These are phyloP conservation scores for Montipora efflorescens DNA, from an alignment of 64 coral and sea anemone species.

Conservation along the genomic window DNA sequence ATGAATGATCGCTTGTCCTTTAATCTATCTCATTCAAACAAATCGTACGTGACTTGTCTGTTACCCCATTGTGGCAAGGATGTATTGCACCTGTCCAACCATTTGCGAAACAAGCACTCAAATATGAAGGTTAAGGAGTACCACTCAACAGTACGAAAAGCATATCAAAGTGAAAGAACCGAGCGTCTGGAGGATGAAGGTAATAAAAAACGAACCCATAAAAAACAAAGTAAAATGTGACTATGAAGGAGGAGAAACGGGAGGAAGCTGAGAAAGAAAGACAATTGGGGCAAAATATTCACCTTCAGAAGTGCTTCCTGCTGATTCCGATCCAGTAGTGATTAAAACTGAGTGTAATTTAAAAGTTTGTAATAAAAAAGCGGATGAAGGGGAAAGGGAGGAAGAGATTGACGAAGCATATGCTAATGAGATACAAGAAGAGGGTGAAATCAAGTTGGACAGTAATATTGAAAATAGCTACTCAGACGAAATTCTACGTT, in stretches of 20 bases:
- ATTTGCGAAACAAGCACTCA: conserved; percentile 11
- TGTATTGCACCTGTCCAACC: conserved; percentile 6
- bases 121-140: neutral
- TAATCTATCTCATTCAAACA: neutral
- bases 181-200: no score
- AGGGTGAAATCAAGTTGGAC: neutral
- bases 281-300: neutral
- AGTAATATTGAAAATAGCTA: neutral
- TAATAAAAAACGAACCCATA: no score
- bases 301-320: neutral
- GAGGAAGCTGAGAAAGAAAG: no score
- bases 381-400: neutral
- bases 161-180: no score
- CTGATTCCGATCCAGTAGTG: neutral
- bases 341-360: neutral
- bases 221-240: no score
- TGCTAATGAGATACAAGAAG: neutral
- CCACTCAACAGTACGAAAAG: no score
- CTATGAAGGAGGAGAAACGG: no score
- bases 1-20: no score
- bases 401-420: neutral
- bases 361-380: neutral
- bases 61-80: conserved; percentile 11
- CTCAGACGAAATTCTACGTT: neutral
- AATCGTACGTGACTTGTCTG: neutral